A percentile compares a stretch with the other conserved stretches of the same genome.
These are phyloP conservation scores for Stratiomys singularior DNA, from an alignment of 2,888 invertebrate species.

Conservation along the genomic window DNA sequence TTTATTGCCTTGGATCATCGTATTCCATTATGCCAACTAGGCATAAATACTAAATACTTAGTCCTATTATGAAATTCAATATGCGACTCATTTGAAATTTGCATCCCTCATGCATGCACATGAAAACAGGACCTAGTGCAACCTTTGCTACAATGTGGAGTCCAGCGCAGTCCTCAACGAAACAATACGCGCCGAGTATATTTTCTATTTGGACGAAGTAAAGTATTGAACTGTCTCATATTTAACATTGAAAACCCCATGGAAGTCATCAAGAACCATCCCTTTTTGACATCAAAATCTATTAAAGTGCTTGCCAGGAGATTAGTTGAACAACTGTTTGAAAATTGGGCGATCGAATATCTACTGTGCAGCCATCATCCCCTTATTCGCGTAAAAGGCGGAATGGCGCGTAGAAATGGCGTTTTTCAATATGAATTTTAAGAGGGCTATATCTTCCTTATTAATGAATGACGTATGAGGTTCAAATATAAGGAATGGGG, in stretches of 20 bases:
- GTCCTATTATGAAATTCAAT: slow-evolving; percentile 43
- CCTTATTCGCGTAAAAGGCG: too few species aligned
- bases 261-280: slow-evolving; percentile 8
- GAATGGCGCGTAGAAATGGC: background rate
- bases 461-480: slow-evolving; percentile 27
- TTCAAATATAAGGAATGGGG: background rate
- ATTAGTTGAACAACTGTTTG: slow-evolving; percentile 46
- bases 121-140: background rate
- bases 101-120: slow-evolving; percentile 25
- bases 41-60: slow-evolving; percentile 39
- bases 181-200: background rate
- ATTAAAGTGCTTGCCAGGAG: slow-evolving; percentile 42
- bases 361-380: background rate
- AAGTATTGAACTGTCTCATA: slow-evolving; percentile 32
- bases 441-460: slow-evolving; percentile 4
- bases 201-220: background rate
- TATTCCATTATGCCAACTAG: slow-evolving; percentile 44
- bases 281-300: slow-evolving; percentile 41
- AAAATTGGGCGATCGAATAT: slow-evolving; percentile 38
- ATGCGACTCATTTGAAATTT: slow-evolving; percentile 41
- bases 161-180: slow-evolving; percentile 18
- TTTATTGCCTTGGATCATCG: slow-evolving; percentile 51
- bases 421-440: slow-evolving; percentile 36
- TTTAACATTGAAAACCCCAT: background rate
- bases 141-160: slow-evolving; percentile 22